Conservation (phyloP, 2,888 invertebrate species). For the Pyrocoelia pectoralis region DNA sequence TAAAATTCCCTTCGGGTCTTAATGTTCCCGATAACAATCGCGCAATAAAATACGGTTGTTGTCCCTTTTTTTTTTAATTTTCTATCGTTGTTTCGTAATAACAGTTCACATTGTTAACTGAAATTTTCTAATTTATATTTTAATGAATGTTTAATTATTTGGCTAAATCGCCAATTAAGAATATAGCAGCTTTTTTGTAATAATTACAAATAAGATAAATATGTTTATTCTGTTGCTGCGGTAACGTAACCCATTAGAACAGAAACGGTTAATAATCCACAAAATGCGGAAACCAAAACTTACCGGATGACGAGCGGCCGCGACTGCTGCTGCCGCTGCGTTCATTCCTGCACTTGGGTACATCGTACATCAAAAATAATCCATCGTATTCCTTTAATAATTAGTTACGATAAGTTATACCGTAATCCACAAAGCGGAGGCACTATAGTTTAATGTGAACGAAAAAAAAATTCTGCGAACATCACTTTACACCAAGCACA, state of each 20-base stretch:
- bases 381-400: conserved; percentile 48
- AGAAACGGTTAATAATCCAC: not conserved
- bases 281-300: conserved; percentile 56
- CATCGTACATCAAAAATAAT: conserved; percentile 67
- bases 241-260: not conserved
- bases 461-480: conserved; percentile 12
- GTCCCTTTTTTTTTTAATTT: too few relatives aligned
- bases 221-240: not conserved
- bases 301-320: conserved; percentile 88
- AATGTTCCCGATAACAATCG: too few relatives aligned
- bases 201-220: not conserved
- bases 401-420: not conserved
- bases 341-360: conserved; percentile 89
- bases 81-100: too few relatives aligned
- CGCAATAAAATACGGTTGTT: too few relatives aligned
- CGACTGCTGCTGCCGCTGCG: conserved; percentile 82
- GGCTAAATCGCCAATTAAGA: not conserved
- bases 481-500: conserved; percentile 10
- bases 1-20: too few relatives aligned
- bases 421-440: conserved; percentile 16
- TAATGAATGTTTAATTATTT: too few relatives aligned
- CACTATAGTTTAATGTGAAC: conserved; percentile 22
- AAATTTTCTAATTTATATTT: not conserved
- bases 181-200: not conserved
- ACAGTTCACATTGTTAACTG: too few relatives aligned